phyloP scores from a whole-genome alignment of 2,113 vertebrate species.

The Podarcis muralis region DNA sequence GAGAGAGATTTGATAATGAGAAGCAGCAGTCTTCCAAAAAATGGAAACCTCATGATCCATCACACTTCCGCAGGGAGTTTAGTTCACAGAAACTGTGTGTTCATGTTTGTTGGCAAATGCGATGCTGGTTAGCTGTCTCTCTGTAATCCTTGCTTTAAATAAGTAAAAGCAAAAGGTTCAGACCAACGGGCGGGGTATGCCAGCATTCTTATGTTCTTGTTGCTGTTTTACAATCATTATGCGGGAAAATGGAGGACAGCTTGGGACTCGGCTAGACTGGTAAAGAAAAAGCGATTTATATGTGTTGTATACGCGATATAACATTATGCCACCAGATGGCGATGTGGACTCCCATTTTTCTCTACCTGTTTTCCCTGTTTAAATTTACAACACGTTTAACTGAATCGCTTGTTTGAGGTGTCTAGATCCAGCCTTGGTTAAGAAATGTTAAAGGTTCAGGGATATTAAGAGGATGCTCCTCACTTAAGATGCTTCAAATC shows the following conservation, averaged over 20 bases:
- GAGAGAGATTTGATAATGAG: conserved; percentile 50
- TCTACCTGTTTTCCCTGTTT: too few species aligned
- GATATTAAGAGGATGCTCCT: neutral
- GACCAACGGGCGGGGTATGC: neutral
- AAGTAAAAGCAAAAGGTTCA: conserved; percentile 41
- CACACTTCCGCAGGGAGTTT: conserved; percentile 61
- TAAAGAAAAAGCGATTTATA: too few species aligned
- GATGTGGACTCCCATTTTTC: too few species aligned
- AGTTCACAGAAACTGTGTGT: conserved; percentile 64
- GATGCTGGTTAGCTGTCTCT: conserved; percentile 32
- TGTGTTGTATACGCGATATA: too few species aligned
- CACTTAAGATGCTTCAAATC: neutral
- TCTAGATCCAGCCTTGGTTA: neutral
- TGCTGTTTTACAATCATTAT: neutral
- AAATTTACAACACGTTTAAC: too few species aligned
- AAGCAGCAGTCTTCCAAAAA: conserved; percentile 46
- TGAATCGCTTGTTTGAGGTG: too few species aligned
- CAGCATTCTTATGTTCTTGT: neutral
- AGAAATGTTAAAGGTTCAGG: neutral
- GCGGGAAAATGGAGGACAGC: neutral
- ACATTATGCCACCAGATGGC: too few species aligned
- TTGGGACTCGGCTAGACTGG: neutral
- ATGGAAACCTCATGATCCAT: conserved; percentile 59
- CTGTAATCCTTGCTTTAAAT: conserved; percentile 51
- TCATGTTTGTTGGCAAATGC: conserved; percentile 48